Conservation (phyloP, 2,797 vertebrate genomes). For the Cossypha polioptera region DNA sequence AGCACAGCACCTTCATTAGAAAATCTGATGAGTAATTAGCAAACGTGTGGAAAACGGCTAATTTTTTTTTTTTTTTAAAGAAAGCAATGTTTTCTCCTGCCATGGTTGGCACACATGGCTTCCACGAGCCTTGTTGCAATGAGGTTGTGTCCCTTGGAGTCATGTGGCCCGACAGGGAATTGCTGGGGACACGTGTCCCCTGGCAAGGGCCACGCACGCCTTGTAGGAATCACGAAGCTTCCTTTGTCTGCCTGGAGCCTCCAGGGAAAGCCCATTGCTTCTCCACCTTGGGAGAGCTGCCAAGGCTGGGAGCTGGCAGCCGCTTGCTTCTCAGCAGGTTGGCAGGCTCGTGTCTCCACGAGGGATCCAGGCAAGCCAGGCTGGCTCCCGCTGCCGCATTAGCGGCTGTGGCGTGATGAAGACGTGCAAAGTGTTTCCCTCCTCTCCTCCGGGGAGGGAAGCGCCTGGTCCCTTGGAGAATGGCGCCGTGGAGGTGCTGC, state of each 20-base stretch:
- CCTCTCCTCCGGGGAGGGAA: background rate
- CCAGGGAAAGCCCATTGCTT: conserved; percentile 37
- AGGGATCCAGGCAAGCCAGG: conserved; percentile 29
- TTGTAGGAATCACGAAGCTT: background rate
- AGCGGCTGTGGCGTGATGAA: background rate
- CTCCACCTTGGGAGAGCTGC: conserved; percentile 59
- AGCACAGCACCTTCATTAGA: background rate
- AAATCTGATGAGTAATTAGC: conserved; percentile 40
- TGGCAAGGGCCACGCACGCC: background rate
- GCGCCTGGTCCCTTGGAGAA: fast-evolving
- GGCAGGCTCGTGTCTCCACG: conserved; percentile 8
- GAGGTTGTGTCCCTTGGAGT: background rate
- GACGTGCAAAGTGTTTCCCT: conserved; percentile 32
- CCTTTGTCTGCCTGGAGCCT: conserved; percentile 32
- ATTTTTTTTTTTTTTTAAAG: background rate
- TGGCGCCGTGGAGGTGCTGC: fast-evolving
- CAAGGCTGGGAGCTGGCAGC: conserved; percentile 54
- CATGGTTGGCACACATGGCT: fast-evolving
- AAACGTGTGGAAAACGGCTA: background rate
- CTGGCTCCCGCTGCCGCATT: background rate
- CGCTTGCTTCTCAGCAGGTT: conserved; percentile 12
- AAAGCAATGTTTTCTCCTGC: background rate
- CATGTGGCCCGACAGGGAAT: fast-evolving
- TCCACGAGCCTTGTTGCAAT: fast-evolving
- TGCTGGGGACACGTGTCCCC: background rate